These are phyloP conservation scores for Fregetta grallaria DNA, from an alignment of 2,113 vertebrate species.

Conservation along the genomic window DNA sequence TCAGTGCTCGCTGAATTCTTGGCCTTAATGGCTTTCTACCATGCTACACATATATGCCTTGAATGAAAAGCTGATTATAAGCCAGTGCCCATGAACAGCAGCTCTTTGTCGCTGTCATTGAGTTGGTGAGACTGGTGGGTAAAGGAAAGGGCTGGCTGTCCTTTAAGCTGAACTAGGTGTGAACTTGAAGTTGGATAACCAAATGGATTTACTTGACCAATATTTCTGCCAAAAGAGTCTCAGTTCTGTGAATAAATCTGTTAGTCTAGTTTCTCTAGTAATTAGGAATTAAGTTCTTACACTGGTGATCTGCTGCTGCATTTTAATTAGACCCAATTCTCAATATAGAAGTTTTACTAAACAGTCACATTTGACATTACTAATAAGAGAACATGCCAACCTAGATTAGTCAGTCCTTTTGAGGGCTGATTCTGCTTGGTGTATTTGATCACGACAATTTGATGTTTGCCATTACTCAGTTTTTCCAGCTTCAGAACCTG, in stretches of 20 bases:
- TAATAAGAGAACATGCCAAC: background rate
- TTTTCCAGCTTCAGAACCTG: background rate
- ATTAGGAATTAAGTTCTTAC: background rate
- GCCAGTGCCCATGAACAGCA: background rate
- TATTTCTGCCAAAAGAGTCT: background rate
- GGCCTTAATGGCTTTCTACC: background rate
- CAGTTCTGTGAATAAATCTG: background rate
- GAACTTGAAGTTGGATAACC: background rate
- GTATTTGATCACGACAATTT: background rate
- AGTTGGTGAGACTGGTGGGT: background rate
- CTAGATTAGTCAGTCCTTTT: conserved; percentile 15
- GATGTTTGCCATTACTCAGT: conserved; percentile 23
- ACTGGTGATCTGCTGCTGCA: background rate
- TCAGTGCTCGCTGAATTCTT: background rate
- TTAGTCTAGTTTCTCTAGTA: background rate
- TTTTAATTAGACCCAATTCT: background rate
- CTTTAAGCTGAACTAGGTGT: background rate
- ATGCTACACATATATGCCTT: background rate
- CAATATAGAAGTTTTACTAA: background rate
- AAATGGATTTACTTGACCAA: background rate
- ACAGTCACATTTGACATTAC: background rate
- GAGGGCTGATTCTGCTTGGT: background rate
- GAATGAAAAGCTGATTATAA: background rate
- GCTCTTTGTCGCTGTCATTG: background rate
- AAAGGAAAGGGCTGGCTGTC: background rate